These are phyloP conservation scores for Saxicola maurus DNA, from an alignment of 2,797 vertebrate genomes.

Conservation along the genomic window DNA sequence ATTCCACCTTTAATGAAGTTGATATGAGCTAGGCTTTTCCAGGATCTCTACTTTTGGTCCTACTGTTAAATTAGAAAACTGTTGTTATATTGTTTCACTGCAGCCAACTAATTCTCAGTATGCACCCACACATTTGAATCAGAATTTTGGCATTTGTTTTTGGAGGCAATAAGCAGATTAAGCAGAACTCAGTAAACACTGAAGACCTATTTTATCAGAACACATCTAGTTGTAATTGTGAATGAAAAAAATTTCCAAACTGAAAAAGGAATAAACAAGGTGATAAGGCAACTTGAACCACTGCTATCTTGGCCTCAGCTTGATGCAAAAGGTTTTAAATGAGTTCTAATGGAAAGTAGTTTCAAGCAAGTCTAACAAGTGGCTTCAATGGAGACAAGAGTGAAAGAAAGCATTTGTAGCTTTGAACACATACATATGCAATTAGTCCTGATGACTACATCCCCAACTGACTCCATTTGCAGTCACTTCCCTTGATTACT, in stretches of 20 bases:
- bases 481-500: neutral
- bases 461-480: neutral
- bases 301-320: neutral
- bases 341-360: neutral
- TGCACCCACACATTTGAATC: neutral
- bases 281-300: neutral
- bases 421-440: neutral
- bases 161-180: neutral
- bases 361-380: neutral
- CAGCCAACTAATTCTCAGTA: neutral
- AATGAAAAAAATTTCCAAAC: neutral
- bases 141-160: neutral
- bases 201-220: neutral
- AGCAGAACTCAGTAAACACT: neutral
- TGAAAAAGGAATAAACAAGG: neutral
- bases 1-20: constrained; percentile 29
- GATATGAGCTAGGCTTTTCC: neutral
- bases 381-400: neutral
- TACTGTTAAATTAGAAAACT: neutral
- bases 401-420: neutral
- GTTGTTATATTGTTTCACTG: neutral
- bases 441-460: neutral
- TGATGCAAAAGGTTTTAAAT: neutral
- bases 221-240: neutral
- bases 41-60: neutral